phyloP scores from a whole-genome alignment of 1,140 invertebrate genomes.

The Oryzaephilus surinamensis region DNA sequence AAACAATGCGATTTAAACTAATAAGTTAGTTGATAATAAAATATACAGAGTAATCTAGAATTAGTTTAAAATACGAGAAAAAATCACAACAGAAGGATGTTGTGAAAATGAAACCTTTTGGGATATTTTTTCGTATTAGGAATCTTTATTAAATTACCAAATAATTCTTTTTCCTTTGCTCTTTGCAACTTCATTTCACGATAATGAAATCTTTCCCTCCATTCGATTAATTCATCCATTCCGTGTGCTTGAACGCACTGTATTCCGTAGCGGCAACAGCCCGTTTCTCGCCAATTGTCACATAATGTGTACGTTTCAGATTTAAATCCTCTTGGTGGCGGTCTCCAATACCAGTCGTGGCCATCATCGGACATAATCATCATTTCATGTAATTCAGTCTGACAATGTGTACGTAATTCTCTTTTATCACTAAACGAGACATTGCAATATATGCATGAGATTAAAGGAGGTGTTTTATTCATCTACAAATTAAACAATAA shows the following conservation, averaged over 20 bases:
- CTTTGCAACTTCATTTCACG: constrained; percentile 50
- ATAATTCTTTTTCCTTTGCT: constrained; percentile 55
- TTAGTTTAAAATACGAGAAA: too few relatives aligned
- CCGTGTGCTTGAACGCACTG: constrained; percentile 70
- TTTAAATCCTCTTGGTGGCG: constrained; percentile 53
- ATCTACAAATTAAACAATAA: constrained; percentile 9
- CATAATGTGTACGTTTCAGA: constrained; percentile 47
- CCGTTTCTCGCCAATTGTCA: constrained; percentile 41
- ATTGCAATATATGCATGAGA: constrained; percentile 56
- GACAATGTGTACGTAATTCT: constrained; percentile 52
- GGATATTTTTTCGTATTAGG: too few relatives aligned
- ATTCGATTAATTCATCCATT: constrained; percentile 59
- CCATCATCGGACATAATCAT: constrained; percentile 62
- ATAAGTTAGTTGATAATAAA: too few relatives aligned
- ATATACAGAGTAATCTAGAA: too few relatives aligned
- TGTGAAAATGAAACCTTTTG: too few relatives aligned
- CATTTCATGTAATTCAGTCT: constrained; percentile 54
- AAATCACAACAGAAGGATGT: too few relatives aligned
- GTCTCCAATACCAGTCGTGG: constrained; percentile 57
- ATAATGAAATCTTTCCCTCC: constrained; percentile 62
- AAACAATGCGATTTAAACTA: not conserved
- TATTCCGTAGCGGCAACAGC: constrained; percentile 53
- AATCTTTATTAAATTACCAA: constrained; percentile 50
- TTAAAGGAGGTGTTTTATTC: constrained; percentile 8
- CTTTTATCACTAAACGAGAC: constrained; percentile 46